These are phyloP conservation scores for Saguinus imperator DNA, from an alignment of 2,113 vertebrate genomes.

Conservation along the genomic window DNA sequence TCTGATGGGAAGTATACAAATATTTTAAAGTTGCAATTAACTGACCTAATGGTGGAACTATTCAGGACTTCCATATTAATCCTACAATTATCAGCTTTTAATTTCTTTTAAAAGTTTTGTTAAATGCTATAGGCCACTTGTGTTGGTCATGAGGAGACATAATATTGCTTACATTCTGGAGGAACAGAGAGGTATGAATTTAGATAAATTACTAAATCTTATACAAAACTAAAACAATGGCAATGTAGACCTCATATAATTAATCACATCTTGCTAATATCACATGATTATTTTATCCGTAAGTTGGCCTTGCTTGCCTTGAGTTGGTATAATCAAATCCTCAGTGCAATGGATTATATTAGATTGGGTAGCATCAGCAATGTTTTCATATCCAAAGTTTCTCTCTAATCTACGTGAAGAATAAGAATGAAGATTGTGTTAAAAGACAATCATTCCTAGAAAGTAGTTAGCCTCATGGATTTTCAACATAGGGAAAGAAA, in stretches of 20 bases:
- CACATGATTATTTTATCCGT: neutral
- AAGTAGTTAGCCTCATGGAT: neutral
- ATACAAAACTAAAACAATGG: neutral
- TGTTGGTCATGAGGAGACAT: neutral
- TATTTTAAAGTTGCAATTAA: conserved; percentile 36
- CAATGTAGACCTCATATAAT: neutral
- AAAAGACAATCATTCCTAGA: neutral
- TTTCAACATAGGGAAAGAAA: neutral
- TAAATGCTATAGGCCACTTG: neutral
- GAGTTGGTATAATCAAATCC: neutral
- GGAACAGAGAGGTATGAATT: neutral
- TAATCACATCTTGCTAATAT: neutral
- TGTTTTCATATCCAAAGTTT: neutral
- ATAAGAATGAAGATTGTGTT: conserved; percentile 14
- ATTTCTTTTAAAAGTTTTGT: neutral
- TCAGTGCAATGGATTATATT: neutral
- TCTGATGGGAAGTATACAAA: neutral
- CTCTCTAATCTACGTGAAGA: neutral
- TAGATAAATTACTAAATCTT: neutral
- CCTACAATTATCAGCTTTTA: neutral
- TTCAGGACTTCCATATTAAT: neutral
- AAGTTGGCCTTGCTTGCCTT: neutral
- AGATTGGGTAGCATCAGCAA: neutral
- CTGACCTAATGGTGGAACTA: neutral
- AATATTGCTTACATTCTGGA: neutral